Base-by-base conservation (phyloP, 2,888 invertebrate genomes). In the Pyrrhia umbra region DNA sequence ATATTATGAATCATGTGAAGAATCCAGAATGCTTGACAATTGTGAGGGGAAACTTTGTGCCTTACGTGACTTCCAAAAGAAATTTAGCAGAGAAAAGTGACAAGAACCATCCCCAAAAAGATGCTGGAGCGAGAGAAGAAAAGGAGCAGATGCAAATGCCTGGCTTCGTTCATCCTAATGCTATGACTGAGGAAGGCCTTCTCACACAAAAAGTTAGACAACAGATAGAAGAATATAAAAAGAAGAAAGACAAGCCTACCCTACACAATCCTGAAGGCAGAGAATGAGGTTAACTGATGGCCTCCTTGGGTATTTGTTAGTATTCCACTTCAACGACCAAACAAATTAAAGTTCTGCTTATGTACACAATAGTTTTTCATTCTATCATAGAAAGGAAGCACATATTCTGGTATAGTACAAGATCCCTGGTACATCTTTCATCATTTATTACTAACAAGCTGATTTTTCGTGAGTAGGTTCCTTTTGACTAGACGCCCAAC, bases 161-260 rank as follows among this genome's bases (percentile, higher is more conserved):
- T 49, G 88, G 86, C 0, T 84, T 87, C 6, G 69, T 85, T 0
- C 63, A 80, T 25, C 85, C 88, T 0, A 79, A 83, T 2, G 75
- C 68, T 1, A 57, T 65, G 10, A 82, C 83, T 8, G 88, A 87
- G 47, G 84, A 88, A 74, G 84, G 83, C 0, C 84, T 83, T 42
- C 84, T 87, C 46, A 82, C 84, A 1, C 81, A 87, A 50, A 81
- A 79, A 39, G 77, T 85, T 0, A 86, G 76, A 40, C 65, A 81
- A 16, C 79, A 89, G 65, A 42, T 88, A 0, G 82, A 86, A 27
- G 82, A 87, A 51, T 46, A 86, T 13, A 88, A 88, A 46, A 85
- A 80, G 54, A 85, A 79, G 27, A 27, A 76, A n/a, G 75, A 80
- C 1, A 79, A 80, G 8, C 79, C 84, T 9, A 68, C 77, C 0